Base-by-base conservation (phyloP, 2,888 invertebrate species). In the Gnatocerus cornutus region DNA sequence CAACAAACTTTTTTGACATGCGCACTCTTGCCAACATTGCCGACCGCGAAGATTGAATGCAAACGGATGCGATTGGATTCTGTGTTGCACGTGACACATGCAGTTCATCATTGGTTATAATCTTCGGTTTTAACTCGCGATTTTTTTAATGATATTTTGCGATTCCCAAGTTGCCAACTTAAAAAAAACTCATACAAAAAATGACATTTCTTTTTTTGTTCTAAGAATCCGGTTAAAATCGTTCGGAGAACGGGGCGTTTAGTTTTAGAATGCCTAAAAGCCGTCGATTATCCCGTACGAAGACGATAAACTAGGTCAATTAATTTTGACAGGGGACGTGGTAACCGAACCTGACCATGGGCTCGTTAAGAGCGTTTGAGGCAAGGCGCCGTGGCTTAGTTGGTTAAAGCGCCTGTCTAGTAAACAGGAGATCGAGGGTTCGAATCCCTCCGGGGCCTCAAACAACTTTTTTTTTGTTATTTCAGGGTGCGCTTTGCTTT, bases 371-470 rank as follows among this genome's bases (percentile, higher is more conserved):
- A n/a, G n/a, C 6, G 2, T n/a, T 6, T 6, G 33, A 7, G 3
- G n/a, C 39, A 61, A 67, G 91, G 91, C 89, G 88, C 87, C 87
- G 88, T 90, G 91, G 91, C 91, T 92, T 92, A 92, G 92, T 92
- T 92, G 92, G 92, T 92, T 89, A 89, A 89, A 89, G 89, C 89
- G 89, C 89, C 89, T 89, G 89, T 89, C 89, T 89, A 89, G 89
- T 89, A 89, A 89, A 89, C 89, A 89, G 89, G 89, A 89, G 89
- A 89, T 89, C 89, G 87, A 85, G 89, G 87, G 89, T 89, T 89
- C 89, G 88, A 89, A 88, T 89, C 88, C 86, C 88, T 85, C 86
- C 88, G 88, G 88, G 85, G 89, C 88, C 89, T 88, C 52, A 12
- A 14, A 4, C 10, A 16, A 50, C 21, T 9, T 10, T 39, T 50